A percentile compares a stretch with the other conserved stretches of the same genome.
Conservation (phyloP, 2,113 vertebrate genomes). For the Rissa tridactyla region DNA sequence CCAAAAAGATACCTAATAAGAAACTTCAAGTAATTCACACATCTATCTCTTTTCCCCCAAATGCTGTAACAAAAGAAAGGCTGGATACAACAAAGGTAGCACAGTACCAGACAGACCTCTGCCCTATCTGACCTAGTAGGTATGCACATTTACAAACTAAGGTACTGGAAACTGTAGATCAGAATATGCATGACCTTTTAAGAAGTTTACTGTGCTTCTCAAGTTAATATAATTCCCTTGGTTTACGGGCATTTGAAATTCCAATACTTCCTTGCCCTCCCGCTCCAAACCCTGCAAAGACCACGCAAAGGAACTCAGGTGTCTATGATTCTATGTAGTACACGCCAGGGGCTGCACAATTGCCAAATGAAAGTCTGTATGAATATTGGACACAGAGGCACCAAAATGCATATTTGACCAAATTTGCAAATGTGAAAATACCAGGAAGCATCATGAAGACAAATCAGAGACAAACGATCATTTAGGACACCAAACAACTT, state of each 20-base stretch:
- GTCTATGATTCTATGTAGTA: not conserved
- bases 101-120: not conserved
- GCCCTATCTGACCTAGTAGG: not conserved
- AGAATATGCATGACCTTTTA: not conserved
- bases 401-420: not conserved
- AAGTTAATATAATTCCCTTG: not conserved
- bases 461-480: not conserved
- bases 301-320: not conserved
- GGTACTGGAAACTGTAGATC: not conserved
- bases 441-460: not conserved
- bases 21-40: not conserved
- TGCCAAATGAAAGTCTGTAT: not conserved
- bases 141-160: not conserved
- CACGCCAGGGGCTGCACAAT: not conserved
- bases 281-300: not conserved
- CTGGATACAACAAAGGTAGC: not conserved
- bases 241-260: not conserved
- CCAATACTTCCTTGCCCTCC: not conserved
- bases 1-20: not conserved
- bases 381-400: not conserved
- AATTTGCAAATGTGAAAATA: not conserved
- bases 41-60: not conserved
- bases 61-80: not conserved
- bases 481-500: slow-evolving; percentile 25
- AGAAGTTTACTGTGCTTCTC: not conserved